Evolutionary conservation across 2,888 invertebrate genomes (phyloP).

Genomic region (Slavum lentiscoides): DNA sequence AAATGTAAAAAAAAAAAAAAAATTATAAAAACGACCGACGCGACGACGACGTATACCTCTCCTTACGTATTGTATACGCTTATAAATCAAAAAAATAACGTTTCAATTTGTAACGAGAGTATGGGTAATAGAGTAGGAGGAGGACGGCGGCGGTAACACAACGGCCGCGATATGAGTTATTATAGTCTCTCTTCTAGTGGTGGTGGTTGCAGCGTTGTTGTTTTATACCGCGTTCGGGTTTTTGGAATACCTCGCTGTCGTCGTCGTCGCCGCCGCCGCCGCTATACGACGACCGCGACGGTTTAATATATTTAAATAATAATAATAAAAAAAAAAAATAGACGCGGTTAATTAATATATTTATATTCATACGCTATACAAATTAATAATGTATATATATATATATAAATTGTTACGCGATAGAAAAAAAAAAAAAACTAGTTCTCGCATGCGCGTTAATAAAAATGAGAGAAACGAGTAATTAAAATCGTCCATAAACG

Average conservation of each 20-base stretch:
- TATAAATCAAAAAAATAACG: slow-evolving; percentile 52
- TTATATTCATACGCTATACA: not conserved
- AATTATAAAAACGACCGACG: slow-evolving; percentile 30
- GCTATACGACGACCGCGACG: not conserved
- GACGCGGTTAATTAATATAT: not conserved
- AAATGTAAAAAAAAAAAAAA: slow-evolving; percentile 15
- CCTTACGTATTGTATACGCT: not conserved
- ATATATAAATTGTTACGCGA: not conserved
- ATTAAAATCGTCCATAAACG: slow-evolving; percentile 7
- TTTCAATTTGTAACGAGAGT: slow-evolving; percentile 51
- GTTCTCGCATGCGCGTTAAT: not conserved
- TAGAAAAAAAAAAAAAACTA: not conserved
- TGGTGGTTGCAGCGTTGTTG: not conserved
- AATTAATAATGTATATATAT: not conserved
- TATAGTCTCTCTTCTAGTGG: slow-evolving; percentile 24
- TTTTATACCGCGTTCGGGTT: not conserved
- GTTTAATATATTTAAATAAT: slow-evolving; percentile 17
- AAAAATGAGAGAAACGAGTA: not conserved
- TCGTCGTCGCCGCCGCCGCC: not conserved
- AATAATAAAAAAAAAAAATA: slow-evolving; percentile 6
- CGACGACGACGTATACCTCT: slow-evolving; percentile 13
- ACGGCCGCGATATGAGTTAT: slow-evolving; percentile 45
- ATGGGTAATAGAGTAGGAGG: slow-evolving; percentile 25
- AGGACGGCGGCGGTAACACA: slow-evolving; percentile 6
- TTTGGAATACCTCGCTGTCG: not conserved